Percentiles rank a stretch among this genome's conserved stretches.
These are phyloP conservation scores for Tamandua tetradactyla DNA, from an alignment of 2,797 vertebrate genomes.

Conservation along the genomic window DNA sequence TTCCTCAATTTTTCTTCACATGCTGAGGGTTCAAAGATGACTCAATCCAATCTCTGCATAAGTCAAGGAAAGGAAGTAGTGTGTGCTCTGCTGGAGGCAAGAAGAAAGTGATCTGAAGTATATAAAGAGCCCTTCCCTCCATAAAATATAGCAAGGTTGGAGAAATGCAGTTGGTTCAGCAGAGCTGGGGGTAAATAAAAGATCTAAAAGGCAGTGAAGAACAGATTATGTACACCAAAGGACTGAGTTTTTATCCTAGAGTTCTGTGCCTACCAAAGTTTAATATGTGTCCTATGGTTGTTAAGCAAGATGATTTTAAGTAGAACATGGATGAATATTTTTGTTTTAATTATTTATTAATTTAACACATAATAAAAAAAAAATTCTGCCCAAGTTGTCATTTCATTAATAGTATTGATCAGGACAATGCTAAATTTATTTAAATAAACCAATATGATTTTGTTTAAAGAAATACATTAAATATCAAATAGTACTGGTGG, in stretches of 20 bases:
- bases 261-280: background rate
- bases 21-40: background rate
- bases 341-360: background rate
- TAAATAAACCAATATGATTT: background rate
- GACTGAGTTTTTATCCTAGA: background rate
- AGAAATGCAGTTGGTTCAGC: background rate
- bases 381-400: background rate
- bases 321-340: background rate
- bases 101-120: background rate
- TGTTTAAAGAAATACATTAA: background rate
- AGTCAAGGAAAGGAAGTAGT: background rate
- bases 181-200: background rate
- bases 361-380: background rate
- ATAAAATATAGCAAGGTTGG: background rate
- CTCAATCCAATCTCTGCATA: background rate
- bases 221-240: background rate
- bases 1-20: background rate
- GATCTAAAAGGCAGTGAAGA: background rate
- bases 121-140: background rate
- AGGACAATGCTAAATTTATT: background rate
- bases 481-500: background rate
- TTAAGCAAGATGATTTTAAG: background rate
- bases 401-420: background rate
- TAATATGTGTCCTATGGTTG: background rate
- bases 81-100: background rate